Percentiles rank a stretch among this genome's conserved stretches.
Evolutionary conservation across 1,140 invertebrate genomes (phyloP).

Genomic region (Nixonia krombeini): DNA sequence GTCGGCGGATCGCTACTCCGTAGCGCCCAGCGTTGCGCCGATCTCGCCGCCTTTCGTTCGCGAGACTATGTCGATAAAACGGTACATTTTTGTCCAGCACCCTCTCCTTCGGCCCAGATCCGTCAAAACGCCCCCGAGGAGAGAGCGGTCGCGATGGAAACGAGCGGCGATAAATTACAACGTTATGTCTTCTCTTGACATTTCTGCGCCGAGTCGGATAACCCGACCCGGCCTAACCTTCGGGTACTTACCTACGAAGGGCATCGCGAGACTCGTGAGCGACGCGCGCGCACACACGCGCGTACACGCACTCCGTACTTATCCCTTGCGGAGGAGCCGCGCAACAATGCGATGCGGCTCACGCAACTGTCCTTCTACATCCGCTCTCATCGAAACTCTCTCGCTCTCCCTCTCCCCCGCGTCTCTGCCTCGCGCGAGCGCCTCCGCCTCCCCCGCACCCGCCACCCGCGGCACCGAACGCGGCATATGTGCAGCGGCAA

Average conservation of each 20-base stretch:
- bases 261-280: conserved; percentile 27
- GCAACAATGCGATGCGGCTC: conserved; percentile 63
- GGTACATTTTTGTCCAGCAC: too few relatives aligned
- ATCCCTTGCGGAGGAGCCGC: conserved; percentile 44
- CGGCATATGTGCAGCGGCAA: not conserved
- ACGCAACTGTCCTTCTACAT: conserved; percentile 70
- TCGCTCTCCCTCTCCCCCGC: not conserved
- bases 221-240: conserved; percentile 69
- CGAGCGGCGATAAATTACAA: conserved; percentile 69
- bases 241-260: conserved; percentile 51
- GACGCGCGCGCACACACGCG: conserved; percentile 22
- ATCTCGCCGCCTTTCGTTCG: too few relatives aligned
- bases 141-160: conserved; percentile 62
- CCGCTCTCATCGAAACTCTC: conserved; percentile 69
- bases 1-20: too few relatives aligned
- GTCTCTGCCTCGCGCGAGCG: conserved; percentile 3
- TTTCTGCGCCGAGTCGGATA: conserved; percentile 62
- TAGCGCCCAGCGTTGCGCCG: conserved; percentile 3
- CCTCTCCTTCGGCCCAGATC: conserved; percentile 60
- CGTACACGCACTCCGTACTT: conserved; percentile 51
- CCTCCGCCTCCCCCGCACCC: conserved; percentile 33
- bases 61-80: not conserved
- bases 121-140: conserved; percentile 66
- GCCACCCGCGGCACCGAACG: too few relatives aligned
- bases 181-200: conserved; percentile 69